Percentiles rank a stretch among this genome's conserved stretches.
Conservation (phyloP, 2,113 vertebrate genomes). For the Halcyon malimbica region DNA sequence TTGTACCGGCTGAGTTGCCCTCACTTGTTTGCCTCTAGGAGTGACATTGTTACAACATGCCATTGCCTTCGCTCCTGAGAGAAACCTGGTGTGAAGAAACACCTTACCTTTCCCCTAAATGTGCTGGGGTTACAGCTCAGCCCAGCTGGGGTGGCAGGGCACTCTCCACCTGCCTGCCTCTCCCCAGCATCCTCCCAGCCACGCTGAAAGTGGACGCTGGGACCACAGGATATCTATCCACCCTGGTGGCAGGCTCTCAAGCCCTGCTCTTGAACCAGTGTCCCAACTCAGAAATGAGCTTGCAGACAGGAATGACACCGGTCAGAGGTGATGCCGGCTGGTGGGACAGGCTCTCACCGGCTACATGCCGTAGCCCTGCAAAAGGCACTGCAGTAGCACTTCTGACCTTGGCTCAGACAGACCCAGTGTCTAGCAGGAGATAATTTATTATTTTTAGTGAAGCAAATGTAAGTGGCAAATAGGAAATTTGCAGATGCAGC, state of each 20-base stretch:
- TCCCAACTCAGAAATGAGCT: neutral
- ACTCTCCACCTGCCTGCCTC: neutral
- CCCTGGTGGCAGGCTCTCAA: neutral
- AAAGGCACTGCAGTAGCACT: neutral
- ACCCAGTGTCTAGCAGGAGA: neutral
- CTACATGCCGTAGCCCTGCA: rapidly evolving
- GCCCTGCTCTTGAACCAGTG: neutral
- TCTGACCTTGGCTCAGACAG: neutral
- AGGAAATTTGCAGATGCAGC: neutral
- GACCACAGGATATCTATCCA: neutral
- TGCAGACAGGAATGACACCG: neutral
- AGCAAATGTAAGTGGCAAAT: neutral
- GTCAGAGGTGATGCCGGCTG: neutral
- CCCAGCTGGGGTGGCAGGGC: rapidly evolving
- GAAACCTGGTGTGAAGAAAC: neutral
- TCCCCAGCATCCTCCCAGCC: neutral
- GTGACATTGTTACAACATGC: neutral
- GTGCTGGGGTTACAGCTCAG: neutral
- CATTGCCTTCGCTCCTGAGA: neutral
- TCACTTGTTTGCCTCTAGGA: conserved; percentile 22
- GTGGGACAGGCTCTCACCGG: rapidly evolving
- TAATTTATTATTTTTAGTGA: neutral
- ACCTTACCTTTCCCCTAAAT: conserved; percentile 18
- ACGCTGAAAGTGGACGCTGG: rapidly evolving
- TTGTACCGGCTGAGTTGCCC: neutral